Evolutionary conservation across 2,888 invertebrate species (phyloP).

Genomic region (Perdita meconis): DNA sequence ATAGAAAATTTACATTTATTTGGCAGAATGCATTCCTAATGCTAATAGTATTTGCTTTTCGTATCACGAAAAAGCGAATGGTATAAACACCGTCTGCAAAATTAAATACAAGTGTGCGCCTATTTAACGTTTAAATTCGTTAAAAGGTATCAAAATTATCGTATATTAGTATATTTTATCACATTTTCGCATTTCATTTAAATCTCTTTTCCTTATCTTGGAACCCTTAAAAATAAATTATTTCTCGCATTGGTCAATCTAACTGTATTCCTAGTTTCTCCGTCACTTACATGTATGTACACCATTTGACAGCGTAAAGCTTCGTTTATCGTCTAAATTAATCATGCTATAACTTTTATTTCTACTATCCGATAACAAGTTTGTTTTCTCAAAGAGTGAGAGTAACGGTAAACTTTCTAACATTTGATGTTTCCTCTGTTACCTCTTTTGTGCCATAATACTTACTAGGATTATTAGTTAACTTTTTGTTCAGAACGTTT

Average conservation of each 20-base stretch:
- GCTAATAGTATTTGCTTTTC: constrained; percentile 11
- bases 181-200: constrained; percentile 28
- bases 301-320: constrained; percentile 72
- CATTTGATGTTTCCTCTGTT: constrained; percentile 64
- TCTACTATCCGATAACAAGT: constrained; percentile 63
- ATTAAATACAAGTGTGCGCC: constrained; percentile 12
- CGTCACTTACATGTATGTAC: constrained; percentile 71
- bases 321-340: constrained; percentile 75
- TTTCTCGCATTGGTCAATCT: constrained; percentile 75
- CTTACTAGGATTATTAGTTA: constrained; percentile 3
- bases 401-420: constrained; percentile 79
- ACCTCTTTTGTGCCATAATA: constrained; percentile 29
- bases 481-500: constrained; percentile 18
- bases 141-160: no score
- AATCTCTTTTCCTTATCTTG: constrained; percentile 29
- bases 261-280: constrained; percentile 76
- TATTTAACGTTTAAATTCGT: neutral
- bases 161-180: constrained; percentile 20
- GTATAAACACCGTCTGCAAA: constrained; percentile 22
- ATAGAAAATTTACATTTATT: constrained; percentile 31
- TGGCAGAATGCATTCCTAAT: constrained; percentile 12
- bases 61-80: constrained; percentile 10
- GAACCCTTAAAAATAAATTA: constrained; percentile 64
- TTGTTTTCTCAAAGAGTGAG: constrained; percentile 73
- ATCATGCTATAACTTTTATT: constrained; percentile 80